A percentile compares a stretch with the other conserved stretches of the same genome.
Conservation (phyloP, 2,113 vertebrate species). For the Martes martes region DNA sequence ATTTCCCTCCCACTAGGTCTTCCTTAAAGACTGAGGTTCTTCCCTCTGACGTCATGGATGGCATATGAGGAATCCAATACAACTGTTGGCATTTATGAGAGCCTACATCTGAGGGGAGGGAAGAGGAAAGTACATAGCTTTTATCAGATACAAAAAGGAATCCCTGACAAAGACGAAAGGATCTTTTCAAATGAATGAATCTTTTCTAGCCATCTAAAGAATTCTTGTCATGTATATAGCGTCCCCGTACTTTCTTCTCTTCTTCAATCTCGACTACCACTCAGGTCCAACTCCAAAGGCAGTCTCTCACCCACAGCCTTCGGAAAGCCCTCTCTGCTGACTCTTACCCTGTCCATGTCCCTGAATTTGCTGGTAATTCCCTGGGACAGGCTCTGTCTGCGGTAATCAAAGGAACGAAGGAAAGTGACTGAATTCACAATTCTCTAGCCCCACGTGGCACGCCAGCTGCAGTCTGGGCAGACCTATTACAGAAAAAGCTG, state of each 20-base stretch:
- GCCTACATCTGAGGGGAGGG: background rate
- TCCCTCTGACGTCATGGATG: background rate
- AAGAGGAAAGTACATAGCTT: background rate
- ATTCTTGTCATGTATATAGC: background rate
- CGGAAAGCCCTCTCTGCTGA: conserved; percentile 22
- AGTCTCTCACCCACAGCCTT: background rate
- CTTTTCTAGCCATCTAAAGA: conserved; percentile 14
- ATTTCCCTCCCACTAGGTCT: background rate
- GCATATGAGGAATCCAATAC: background rate
- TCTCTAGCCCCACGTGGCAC: conserved; percentile 56
- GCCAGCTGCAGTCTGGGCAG: conserved; percentile 62
- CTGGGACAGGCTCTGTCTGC: conserved; percentile 41
- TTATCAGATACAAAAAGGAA: background rate
- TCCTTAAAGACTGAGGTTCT: background rate
- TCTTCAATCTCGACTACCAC: background rate
- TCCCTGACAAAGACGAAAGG: background rate
- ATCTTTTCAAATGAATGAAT: background rate
- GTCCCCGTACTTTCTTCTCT: background rate
- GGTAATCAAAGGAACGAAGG: conserved; percentile 51
- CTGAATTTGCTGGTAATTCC: conserved; percentile 41
- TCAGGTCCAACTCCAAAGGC: background rate
- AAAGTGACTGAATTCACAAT: conserved; percentile 66
- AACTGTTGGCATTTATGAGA: background rate
- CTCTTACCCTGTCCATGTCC: conserved; percentile 17
- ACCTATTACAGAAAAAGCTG: conserved; percentile 69